Conservation (phyloP, 2,888 invertebrate species). For the Pammene aurita region DNA sequence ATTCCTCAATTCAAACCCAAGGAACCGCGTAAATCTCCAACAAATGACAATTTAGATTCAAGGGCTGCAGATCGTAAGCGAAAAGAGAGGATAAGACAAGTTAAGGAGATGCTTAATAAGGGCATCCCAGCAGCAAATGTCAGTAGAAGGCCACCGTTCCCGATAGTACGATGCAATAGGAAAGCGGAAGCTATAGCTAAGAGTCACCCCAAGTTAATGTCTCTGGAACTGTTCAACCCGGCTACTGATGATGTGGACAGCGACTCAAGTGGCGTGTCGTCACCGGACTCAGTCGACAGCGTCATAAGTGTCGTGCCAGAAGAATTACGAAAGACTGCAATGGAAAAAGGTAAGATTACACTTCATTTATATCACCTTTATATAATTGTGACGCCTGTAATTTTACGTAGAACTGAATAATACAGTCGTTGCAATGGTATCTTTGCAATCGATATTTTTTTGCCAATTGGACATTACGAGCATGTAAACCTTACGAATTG, state of each 20-base stretch:
- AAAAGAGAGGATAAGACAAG: constrained; percentile 86
- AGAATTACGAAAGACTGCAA: constrained; percentile 76
- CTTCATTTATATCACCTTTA: no score
- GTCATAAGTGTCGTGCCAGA: constrained; percentile 91
- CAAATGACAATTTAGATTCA: constrained; percentile 71
- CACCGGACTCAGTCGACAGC: constrained; percentile 93
- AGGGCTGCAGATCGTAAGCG: constrained; percentile 81
- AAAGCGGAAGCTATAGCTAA: constrained; percentile 85
- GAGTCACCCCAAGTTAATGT: constrained; percentile 88
- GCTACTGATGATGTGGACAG: constrained; percentile 96
- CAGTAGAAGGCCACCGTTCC: constrained; percentile 82
- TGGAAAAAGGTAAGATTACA: constrained; percentile 70
- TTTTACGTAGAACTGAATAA: no score
- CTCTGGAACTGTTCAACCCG: constrained; percentile 93
- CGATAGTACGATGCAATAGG: constrained; percentile 87
- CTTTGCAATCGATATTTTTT: no score
- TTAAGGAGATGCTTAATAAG: constrained; percentile 87
- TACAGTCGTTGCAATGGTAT: no score
- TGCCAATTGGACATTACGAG: no score
- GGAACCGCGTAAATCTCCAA: constrained; percentile 61
- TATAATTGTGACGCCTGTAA: no score
- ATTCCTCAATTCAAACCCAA: constrained; percentile 83
- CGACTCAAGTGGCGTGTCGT: constrained; percentile 93
- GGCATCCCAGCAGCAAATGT: constrained; percentile 85
- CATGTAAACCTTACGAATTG: no score